Conservation (phyloP, 2,888 invertebrate genomes). For the Laothoe populi region DNA sequence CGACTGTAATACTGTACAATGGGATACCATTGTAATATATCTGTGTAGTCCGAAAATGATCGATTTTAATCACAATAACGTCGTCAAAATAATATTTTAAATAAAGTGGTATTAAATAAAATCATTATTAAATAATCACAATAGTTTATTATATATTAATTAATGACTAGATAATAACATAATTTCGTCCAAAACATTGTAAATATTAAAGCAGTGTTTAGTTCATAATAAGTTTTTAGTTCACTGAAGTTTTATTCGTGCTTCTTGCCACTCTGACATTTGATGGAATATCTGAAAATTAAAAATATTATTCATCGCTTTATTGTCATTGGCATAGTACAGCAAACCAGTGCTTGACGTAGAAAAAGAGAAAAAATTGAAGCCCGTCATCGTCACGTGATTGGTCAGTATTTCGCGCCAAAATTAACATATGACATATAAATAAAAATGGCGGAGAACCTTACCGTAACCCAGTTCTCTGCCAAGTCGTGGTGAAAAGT, state of each 20-base stretch:
- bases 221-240: constrained; percentile 32
- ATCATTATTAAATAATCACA: constrained; percentile 32
- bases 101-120: background rate
- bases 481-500: constrained; percentile 69
- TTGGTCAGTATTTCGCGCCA: too few species aligned
- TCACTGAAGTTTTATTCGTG: constrained; percentile 57
- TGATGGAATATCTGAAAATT: constrained; percentile 62
- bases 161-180: constrained; percentile 32
- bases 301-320: constrained; percentile 17
- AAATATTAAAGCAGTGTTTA: constrained; percentile 19
- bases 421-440: too few species aligned
- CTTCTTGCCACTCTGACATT: constrained; percentile 64
- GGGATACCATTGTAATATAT: too few species aligned
- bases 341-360: too few species aligned
- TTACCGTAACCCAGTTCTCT: constrained; percentile 65
- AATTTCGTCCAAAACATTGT: constrained; percentile 64
- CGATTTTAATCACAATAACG: too few species aligned
- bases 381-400: too few species aligned
- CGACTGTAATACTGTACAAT: too few species aligned
- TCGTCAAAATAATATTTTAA: too few species aligned
- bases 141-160: constrained; percentile 37
- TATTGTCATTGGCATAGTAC: background rate
- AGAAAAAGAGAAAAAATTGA: too few species aligned
- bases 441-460: too few species aligned
- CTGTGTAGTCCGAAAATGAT: too few species aligned